Evolutionary conservation across 2,797 vertebrate species (phyloP), one percentile per base, ranked within the genome.

Genomic region (Botia almorhae): DNA sequence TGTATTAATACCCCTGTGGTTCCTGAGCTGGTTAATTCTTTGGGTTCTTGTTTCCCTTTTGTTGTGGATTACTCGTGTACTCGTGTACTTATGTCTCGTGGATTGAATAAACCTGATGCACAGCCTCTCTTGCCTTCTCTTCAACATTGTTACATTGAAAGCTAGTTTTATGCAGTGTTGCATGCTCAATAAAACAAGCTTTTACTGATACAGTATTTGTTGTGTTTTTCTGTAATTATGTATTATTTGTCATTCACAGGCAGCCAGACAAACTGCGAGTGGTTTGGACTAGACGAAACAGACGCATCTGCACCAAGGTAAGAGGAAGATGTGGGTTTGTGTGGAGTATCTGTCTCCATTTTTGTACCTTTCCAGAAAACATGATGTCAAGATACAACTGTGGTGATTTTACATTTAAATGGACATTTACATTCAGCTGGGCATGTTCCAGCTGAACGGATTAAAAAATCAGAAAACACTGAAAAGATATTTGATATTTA

Each of bases 221-320:
- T n/a, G 23, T 58, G 36, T 48, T 48, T 29, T 2, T 77, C 33
- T 4, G 26, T 53, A 21, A 6, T 55, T 67, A 2, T 55, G 2
- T 23, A 29, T 65, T 53, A 1, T 13, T 19, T 60, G 48, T 80
- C 4, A n/a, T 55, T 86, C 83, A 7, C 88, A 97, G 96, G 96
- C 96, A 97, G 77, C 96, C 96, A 0, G 96, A 97, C 89, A 97
- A 96, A 85, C 89, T 97, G 87, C 91, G 95, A 53, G 94, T 97
- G 87, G 94, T 97, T 19, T 97, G 96, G 96, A 96, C 93, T 77
- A 88, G 96, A 76, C 91, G 96, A 72, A 96, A 92, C 90, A 89
- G 96, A 67, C 94, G 95, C 0, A 88, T 96, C 89, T 95, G 93
- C 87, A 94, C 95, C 56, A 97, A 96, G 96, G 96, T 97, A 83